Evolutionary conservation across 2,797 vertebrate genomes (phyloP), one percentile per base, ranked within the genome.

Genomic region (Tympanoctomys barrerae): DNA sequence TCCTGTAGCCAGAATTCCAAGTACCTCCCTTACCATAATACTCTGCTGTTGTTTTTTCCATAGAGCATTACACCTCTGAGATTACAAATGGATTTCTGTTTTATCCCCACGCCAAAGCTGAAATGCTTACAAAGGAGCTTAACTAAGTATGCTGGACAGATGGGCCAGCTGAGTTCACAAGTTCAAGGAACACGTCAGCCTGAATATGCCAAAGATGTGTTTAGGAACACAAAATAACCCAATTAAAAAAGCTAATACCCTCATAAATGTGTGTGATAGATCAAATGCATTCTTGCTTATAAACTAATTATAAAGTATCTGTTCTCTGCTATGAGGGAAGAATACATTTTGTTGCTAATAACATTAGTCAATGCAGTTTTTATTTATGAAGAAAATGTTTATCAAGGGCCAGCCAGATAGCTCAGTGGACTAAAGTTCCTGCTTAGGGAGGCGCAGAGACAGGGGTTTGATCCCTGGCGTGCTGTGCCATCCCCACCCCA

Each of bases 31-130:
- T 91, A 61, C 86, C 21, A 14, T 82, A 94, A 83, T 70, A 79
- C 5, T 80, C 36, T 39, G 54, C 7, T 62, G 26, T 94, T 98
- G 83, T 22, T 46, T 94, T 93, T 93, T 66, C 78, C 89, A 93
- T 24, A 52, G 21, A 94, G n/a, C 90, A 94, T 94, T 94, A 62
- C 73, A 80, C 94, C 80, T 90, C 31, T 2, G 82, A 94, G 52
- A 95, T 97, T 96, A 95, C 78, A 70, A 88, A 46, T 86, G 26
- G 13, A 54, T 75, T 84, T 84, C 97, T 96, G 31, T 91, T 95
- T 96, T 52, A 95, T 97, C 94, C 93, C 94, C 59, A 94, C 97
- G 85, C 71, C 91, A 94, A 95, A 94, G 78, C 13, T 87, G 39
- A 94, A 97, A 94, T 73, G 90, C 82, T 97, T 95, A 61, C 94